A percentile compares a stretch with the other conserved stretches of the same genome.
These are phyloP conservation scores for Scaptomyza pallida DNA, from an alignment of 1,140 invertebrate genomes.

Conservation along the genomic window DNA sequence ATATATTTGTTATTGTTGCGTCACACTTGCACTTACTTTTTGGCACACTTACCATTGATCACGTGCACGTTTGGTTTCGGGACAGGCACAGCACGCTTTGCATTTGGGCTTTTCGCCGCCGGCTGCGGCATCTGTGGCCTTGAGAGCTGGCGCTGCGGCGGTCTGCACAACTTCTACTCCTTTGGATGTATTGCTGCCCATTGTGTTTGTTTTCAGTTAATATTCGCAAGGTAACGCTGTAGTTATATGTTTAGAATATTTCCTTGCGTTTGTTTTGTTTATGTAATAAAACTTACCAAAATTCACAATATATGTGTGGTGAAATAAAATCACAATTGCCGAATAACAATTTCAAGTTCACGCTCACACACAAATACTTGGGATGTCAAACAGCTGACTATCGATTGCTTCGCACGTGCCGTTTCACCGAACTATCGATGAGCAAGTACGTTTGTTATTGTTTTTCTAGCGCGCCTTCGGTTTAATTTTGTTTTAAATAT, in stretches of 20 bases:
- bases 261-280: conserved; percentile 51
- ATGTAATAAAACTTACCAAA: conserved; percentile 67
- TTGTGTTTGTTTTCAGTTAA: conserved; percentile 15
- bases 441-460: not conserved
- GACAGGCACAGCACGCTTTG: conserved; percentile 99
- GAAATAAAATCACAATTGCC: conserved; percentile 53
- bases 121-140: conserved; percentile 78
- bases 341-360: conserved; percentile 53
- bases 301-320: conserved; percentile 26
- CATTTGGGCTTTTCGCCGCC: conserved; percentile 87
- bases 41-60: conserved; percentile 92
- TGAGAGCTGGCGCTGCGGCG: conserved; percentile 60
- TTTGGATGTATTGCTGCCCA: conserved; percentile 70
- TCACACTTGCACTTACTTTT: conserved; percentile 22
- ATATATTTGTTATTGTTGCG: conserved; percentile 37
- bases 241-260: not conserved
- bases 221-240: not conserved
- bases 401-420: conserved; percentile 24
- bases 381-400: conserved; percentile 21
- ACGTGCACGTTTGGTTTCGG: conserved; percentile 95
- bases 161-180: conserved; percentile 75
- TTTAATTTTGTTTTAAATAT: not conserved
- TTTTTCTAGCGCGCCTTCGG: too few relatives aligned
- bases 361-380: conserved; percentile 29
- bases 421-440: not conserved